Evolutionary conservation across 2,888 invertebrate species (phyloP).

Genomic region (Oscheius onirici): DNA sequence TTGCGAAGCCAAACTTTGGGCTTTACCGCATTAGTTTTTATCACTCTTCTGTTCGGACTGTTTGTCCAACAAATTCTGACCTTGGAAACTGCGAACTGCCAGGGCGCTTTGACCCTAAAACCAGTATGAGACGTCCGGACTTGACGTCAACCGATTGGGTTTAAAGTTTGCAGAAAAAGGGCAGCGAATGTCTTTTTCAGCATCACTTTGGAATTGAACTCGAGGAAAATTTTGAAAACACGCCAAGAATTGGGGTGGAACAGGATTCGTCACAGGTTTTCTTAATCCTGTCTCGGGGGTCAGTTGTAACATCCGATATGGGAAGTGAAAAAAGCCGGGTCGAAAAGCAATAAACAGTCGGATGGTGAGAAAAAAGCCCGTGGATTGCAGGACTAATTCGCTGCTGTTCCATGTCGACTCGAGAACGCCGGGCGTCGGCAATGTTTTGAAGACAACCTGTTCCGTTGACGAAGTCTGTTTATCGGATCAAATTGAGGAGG

Average conservation of each 20-base stretch:
- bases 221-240: background rate
- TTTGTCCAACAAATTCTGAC: slow-evolving; percentile 1
- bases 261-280: slow-evolving; percentile 2
- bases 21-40: too few relatives aligned
- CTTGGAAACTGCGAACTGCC: slow-evolving; percentile 23
- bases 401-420: slow-evolving; percentile 60
- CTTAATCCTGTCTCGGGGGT: slow-evolving; percentile 1
- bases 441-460: slow-evolving; percentile 54
- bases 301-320: slow-evolving; percentile 23
- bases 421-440: slow-evolving; percentile 54
- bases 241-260: background rate
- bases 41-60: slow-evolving; percentile 19
- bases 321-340: background rate
- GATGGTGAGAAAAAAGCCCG: too few relatives aligned
- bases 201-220: background rate
- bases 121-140: slow-evolving; percentile 7
- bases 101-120: slow-evolving; percentile 23
- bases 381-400: slow-evolving; percentile 51
- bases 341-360: too few relatives aligned
- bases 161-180: background rate
- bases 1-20: too few relatives aligned
- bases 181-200: background rate
- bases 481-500: slow-evolving; percentile 57
- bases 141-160: slow-evolving; percentile 9
- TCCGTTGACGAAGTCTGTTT: slow-evolving; percentile 56